phyloP scores from a whole-genome alignment of 2,888 invertebrate genomes.

The Pseudeuparius sepicola region DNA sequence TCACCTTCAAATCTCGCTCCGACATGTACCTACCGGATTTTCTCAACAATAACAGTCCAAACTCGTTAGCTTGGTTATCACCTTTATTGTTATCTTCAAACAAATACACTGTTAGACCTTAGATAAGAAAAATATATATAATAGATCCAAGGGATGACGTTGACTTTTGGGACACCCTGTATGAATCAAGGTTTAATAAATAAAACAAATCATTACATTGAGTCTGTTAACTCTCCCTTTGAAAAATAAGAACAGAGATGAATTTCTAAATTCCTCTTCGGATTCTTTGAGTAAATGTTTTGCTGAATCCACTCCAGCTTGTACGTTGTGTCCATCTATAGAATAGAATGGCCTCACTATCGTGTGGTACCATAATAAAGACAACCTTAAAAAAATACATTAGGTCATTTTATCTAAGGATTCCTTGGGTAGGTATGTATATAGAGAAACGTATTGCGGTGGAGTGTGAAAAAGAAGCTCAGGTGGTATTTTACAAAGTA shows the following conservation, averaged over 20 bases:
- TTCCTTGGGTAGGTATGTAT: neutral
- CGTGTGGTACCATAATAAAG: conserved; percentile 58
- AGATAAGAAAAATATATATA: too few species aligned
- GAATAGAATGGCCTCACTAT: conserved; percentile 58
- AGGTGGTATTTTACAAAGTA: too few species aligned
- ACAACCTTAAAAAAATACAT: conserved; percentile 38
- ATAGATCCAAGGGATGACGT: too few species aligned
- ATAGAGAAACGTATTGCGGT: neutral
- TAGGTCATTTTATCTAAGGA: too few species aligned
- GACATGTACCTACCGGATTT: too few species aligned
- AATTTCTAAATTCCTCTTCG: conserved; percentile 45
- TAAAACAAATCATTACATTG: conserved; percentile 30
- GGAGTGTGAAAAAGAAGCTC: neutral
- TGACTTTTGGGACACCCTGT: too few species aligned
- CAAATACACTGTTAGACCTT: too few species aligned
- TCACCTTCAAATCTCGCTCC: too few species aligned
- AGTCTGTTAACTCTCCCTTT: conserved; percentile 51
- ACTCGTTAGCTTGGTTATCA: too few species aligned
- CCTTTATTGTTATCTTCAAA: too few species aligned
- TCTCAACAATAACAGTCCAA: too few species aligned
- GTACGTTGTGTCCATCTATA: conserved; percentile 49
- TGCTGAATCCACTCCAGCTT: conserved; percentile 48
- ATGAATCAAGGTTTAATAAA: too few species aligned
- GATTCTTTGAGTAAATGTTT: conserved; percentile 44
- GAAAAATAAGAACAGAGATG: conserved; percentile 58